Base-by-base conservation (phyloP, 2,888 invertebrate genomes). In the Parnassius mnemosyne region DNA sequence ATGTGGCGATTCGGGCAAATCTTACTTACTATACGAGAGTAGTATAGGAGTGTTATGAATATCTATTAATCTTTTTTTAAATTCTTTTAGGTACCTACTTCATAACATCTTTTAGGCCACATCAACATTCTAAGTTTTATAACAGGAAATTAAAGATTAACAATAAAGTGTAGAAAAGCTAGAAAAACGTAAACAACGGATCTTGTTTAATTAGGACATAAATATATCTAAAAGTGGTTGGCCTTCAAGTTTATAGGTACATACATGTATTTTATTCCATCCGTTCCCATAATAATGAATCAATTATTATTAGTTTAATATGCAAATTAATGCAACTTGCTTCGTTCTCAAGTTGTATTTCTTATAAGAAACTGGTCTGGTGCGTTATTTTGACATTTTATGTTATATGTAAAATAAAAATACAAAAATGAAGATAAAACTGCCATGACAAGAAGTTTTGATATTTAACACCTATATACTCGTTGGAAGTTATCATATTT, bases 241-340 rank as follows among this genome's bases (percentile, higher is more conserved):
- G 73, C 83, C 82, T 85, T 83, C 79, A 77, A 75, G 79, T 81
- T 79, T 59, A 20, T 20, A 20, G 20, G 20, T 20, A 20, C 20
- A 20, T 20, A 62, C 62, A 64, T 76, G 74, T 79, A 70, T 69
- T 73, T 75, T 76, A 81, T 78, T 81, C 79, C 78, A 81, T 79
- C 76, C 72, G 75, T 79, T 81, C 81, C 78, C 80, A 79, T 81
- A 83, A 75, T 77, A 79, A 84, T 76, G 80, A 79, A 81, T 77
- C 78, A 72, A 81, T 80, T 53, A 34, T 81, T 56, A 81, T 78
- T 77, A 77, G 76, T 80, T 79, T 80, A 74, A 78, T 78, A 84
- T 82, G 84, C 74, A 83, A 85, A 84, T 84, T 66, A 67, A 80
- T 81, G 79, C 83, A 81, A 79, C 81, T 77, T 81, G 81, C 80